Percentiles rank a stretch among this genome's conserved stretches.
Conservation (phyloP, 2,113 vertebrate genomes). For the Eleginops maclovinus region DNA sequence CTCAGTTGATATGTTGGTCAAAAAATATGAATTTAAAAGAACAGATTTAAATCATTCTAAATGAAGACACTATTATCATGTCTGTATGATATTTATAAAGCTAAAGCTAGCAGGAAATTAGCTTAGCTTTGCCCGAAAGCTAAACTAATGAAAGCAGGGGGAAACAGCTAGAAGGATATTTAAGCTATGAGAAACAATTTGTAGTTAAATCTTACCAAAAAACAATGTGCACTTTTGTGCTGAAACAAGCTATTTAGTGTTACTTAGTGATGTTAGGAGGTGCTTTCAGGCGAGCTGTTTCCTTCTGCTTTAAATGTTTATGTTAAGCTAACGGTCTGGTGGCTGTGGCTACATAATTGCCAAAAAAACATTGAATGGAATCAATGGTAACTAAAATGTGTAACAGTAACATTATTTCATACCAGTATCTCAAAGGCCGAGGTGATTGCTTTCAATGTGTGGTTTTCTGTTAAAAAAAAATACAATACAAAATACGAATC, state of each 20-base stretch:
- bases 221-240: too few relatives aligned
- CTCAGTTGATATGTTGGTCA: neutral
- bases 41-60: neutral
- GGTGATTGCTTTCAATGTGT: too few relatives aligned
- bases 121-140: neutral
- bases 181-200: too few relatives aligned
- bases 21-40: neutral
- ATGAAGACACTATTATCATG: too few relatives aligned
- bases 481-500: too few relatives aligned
- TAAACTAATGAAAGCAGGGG: neutral
- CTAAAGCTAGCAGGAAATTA: neutral
- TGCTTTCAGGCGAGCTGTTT: neutral
- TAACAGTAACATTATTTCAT: too few relatives aligned
- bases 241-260: too few relatives aligned
- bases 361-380: neutral
- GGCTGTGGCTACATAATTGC: too few relatives aligned
- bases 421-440: too few relatives aligned
- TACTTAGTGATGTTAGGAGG: neutral
- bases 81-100: neutral
- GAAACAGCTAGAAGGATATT: neutral
- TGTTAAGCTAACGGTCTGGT: constrained; percentile 1
- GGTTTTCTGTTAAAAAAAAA: too few relatives aligned
- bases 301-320: neutral
- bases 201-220: too few relatives aligned
- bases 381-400: too few relatives aligned